Evolutionary conservation across 2,797 vertebrate species (phyloP).

Genomic region (Darevskia nairensis): DNA sequence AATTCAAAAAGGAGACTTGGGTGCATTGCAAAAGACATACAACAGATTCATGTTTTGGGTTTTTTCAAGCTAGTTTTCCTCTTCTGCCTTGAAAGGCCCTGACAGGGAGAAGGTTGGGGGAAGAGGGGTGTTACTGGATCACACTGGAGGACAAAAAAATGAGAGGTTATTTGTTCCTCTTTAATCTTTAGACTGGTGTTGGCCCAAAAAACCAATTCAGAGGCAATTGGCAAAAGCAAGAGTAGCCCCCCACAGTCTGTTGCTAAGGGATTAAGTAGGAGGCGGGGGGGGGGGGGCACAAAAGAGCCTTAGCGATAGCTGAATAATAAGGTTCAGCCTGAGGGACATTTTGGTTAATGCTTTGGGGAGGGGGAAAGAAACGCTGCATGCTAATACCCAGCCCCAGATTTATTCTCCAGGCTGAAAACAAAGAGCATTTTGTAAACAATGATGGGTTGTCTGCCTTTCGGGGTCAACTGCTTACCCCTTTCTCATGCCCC

Average conservation of each 20-base stretch:
- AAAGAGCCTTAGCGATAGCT: slow-evolving; percentile 65
- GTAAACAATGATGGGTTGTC: not conserved
- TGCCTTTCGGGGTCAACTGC: not conserved
- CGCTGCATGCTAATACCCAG: not conserved
- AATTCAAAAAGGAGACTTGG: too few species aligned
- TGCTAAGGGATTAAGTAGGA: slow-evolving; percentile 69
- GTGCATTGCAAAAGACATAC: too few species aligned
- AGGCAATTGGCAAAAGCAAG: slow-evolving; percentile 63
- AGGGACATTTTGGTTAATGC: not conserved
- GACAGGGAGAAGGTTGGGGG: not conserved
- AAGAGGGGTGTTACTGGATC: not conserved
- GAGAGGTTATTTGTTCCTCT: not conserved
- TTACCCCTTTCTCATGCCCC: slow-evolving; percentile 20
- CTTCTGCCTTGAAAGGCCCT: not conserved
- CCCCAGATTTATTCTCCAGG: not conserved
- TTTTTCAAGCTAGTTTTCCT: too few species aligned
- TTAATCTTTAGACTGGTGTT: slow-evolving; percentile 35
- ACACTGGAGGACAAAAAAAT: not conserved
- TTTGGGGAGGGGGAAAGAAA: too few species aligned
- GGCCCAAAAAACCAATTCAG: slow-evolving; percentile 63
- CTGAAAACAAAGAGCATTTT: slow-evolving; percentile 25
- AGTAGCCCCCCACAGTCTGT: slow-evolving; percentile 62
- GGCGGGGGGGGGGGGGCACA: slow-evolving; percentile 30
- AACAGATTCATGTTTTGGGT: too few species aligned
- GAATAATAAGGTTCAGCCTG: not conserved